phyloP scores from a whole-genome alignment of 2,888 invertebrate species.

The Sphecodes monilicornis region DNA sequence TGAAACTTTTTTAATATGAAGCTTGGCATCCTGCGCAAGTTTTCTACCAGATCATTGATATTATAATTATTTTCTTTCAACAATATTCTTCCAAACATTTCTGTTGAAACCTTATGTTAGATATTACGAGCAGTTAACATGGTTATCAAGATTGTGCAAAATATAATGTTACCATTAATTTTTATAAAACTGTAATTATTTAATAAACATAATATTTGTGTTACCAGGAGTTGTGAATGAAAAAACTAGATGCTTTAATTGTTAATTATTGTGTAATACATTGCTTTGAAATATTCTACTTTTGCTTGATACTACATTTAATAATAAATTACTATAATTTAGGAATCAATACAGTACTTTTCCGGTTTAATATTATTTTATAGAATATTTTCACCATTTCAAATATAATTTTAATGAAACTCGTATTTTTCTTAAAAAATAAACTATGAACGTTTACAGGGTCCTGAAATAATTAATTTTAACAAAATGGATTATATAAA shows the following conservation, averaged over 20 bases:
- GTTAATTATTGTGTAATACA: no score
- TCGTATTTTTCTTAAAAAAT: neutral
- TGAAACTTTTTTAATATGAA: conserved; percentile 7
- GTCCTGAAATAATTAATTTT: neutral
- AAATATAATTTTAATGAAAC: neutral
- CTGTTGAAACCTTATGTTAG: no score
- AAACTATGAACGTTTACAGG: neutral
- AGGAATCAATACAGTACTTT: neutral
- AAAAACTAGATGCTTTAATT: neutral
- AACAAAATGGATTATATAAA: no score
- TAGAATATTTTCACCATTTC: neutral
- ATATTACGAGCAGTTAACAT: neutral
- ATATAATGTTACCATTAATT: neutral
- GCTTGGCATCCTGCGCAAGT: neutral
- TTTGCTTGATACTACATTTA: neutral
- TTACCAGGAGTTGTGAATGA: neutral
- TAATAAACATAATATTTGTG: no score
- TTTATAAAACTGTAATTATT: neutral
- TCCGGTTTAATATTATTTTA: neutral
- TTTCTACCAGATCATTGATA: neutral
- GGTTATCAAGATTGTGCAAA: neutral
- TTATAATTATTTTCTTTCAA: neutral
- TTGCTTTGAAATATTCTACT: neutral
- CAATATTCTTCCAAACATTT: neutral
- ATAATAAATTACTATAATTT: neutral